Percentiles rank a stretch among this genome's conserved stretches.
phyloP scores from a whole-genome alignment of 1,140 invertebrate species.

The Varroa destructor region DNA sequence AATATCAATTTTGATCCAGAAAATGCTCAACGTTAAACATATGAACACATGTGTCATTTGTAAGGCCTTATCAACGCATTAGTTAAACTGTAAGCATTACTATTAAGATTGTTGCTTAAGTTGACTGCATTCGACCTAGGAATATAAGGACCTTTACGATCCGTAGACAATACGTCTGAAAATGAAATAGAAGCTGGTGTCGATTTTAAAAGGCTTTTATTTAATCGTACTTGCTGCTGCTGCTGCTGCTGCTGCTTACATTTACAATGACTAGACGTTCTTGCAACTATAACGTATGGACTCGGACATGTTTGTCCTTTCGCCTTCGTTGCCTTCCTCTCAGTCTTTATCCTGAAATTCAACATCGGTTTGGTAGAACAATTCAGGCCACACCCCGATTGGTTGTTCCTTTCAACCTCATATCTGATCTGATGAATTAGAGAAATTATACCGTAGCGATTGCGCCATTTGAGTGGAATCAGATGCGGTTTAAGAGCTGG shows the following conservation, averaged over 20 bases:
- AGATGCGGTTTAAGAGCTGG: too few relatives aligned
- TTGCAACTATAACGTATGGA: constrained; percentile 7
- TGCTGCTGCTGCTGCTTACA: constrained; percentile 2
- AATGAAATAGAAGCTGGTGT: too few relatives aligned
- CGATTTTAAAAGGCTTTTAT: constrained; percentile 28
- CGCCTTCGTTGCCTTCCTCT: neutral
- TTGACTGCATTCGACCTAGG: too few relatives aligned
- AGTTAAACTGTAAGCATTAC: too few relatives aligned
- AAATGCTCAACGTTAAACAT: too few relatives aligned
- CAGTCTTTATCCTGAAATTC: neutral
- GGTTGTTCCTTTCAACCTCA: neutral
- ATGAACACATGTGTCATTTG: too few relatives aligned
- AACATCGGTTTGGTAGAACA: constrained; percentile 1
- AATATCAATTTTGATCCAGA: too few relatives aligned
- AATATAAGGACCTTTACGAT: too few relatives aligned
- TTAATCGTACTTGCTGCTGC: constrained; percentile 12
- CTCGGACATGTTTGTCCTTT: too few relatives aligned
- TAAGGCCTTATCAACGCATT: too few relatives aligned
- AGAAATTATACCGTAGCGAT: neutral
- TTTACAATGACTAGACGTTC: constrained; percentile 16
- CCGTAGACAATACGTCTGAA: too few relatives aligned
- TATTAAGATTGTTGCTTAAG: too few relatives aligned
- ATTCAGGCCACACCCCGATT: neutral
- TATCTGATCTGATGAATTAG: neutral
- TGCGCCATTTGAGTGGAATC: neutral